Percentiles rank a stretch among this genome's conserved stretches.
These are phyloP conservation scores for Centroberyx gerrardi DNA, from an alignment of 2,797 vertebrate species.

Conservation along the genomic window DNA sequence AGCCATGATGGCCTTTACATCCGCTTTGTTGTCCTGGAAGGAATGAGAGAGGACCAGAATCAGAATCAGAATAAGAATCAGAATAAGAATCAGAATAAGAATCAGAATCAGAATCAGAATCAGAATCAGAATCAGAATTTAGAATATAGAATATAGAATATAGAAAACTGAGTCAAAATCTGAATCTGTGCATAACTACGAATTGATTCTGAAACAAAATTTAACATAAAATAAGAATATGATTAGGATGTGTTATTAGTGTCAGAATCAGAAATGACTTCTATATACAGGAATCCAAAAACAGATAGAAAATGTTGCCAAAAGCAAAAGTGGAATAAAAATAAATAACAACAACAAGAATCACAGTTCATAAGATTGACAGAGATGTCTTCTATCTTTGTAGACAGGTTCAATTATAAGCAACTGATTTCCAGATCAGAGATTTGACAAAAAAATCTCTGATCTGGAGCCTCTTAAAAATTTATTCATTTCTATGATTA, in stretches of 20 bases:
- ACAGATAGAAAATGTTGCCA: slow-evolving; percentile 4
- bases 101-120: neutral
- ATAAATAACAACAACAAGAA: neutral
- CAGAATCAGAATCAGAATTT: too few species aligned
- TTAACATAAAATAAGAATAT: neutral
- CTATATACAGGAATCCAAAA: neutral
- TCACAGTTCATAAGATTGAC: neutral
- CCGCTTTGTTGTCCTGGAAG: slow-evolving; percentile 70
- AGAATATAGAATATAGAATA: too few species aligned
- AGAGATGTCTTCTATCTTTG: too few species aligned
- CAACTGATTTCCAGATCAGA: too few species aligned
- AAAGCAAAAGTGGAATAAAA: neutral
- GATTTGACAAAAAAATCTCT: too few species aligned
- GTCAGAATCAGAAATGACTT: neutral
- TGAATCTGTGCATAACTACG: too few species aligned
- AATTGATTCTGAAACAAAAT: too few species aligned
- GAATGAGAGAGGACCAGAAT: slow-evolving; percentile 8
- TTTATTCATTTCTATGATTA: neutral
- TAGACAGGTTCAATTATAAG: neutral
- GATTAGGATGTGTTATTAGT: neutral
- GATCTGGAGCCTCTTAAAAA: neutral
- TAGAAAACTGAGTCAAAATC: too few species aligned
- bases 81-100: neutral
- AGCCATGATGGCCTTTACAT: slow-evolving; percentile 80
- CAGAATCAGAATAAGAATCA: slow-evolving; percentile 3